A percentile compares a stretch with the other conserved stretches of the same genome.
Evolutionary conservation across 2,888 invertebrate genomes (phyloP).

Genomic region (Drosophila picticornis): DNA sequence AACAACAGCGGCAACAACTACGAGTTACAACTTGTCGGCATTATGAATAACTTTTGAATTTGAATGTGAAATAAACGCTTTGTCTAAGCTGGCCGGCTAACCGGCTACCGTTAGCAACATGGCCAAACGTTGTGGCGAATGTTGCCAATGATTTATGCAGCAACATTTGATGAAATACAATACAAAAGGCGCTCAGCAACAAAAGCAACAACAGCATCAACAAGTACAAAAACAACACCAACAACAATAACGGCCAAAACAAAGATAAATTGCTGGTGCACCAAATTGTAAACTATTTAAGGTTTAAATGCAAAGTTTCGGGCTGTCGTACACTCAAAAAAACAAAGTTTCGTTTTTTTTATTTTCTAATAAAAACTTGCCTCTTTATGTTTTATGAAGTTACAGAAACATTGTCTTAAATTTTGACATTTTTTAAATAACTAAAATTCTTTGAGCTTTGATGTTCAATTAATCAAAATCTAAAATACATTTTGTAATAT

Average conservation of each 20-base stretch:
- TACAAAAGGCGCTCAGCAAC: constrained; percentile 69
- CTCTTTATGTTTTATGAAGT: too few relatives aligned
- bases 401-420: not conserved
- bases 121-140: constrained; percentile 56
- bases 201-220: constrained; percentile 35
- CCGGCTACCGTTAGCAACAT: constrained; percentile 73
- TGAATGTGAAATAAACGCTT: constrained; percentile 81
- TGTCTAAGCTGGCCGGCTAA: constrained; percentile 61
- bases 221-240: constrained; percentile 14
- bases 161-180: constrained; percentile 80
- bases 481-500: not conserved
- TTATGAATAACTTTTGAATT: constrained; percentile 79
- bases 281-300: constrained; percentile 76
- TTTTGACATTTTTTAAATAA: not conserved
- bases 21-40: constrained; percentile 65
- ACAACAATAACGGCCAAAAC: constrained; percentile 46
- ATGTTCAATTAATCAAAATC: not conserved
- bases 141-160: constrained; percentile 74
- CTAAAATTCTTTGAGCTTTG: not conserved
- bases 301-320: constrained; percentile 69
- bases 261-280: constrained; percentile 74
- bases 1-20: constrained; percentile 19
- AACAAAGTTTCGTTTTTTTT: not conserved
- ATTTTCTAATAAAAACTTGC: not conserved
- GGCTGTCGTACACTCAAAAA: constrained; percentile 19